Conservation (phyloP, 2,113 vertebrate genomes). For the Phoenicopterus ruber region DNA sequence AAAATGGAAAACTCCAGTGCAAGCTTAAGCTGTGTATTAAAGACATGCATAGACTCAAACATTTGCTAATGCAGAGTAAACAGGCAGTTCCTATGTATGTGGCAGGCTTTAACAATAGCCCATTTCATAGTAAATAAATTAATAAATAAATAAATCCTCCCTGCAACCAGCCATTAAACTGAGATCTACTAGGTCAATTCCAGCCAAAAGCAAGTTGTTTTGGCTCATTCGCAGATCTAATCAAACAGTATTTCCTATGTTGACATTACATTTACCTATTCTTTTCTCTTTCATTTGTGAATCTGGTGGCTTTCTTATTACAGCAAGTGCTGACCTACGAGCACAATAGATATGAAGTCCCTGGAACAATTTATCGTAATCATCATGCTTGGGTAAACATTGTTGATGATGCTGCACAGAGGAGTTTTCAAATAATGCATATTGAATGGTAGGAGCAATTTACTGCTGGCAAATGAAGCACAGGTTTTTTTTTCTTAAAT, state of each 20-base stretch:
- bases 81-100: not conserved
- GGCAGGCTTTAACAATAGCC: not conserved
- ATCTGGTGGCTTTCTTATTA: not conserved
- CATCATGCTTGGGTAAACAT: slow-evolving; percentile 7
- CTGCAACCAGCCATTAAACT: not conserved
- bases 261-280: not conserved
- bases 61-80: not conserved
- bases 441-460: not conserved
- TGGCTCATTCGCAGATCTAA: not conserved
- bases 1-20: not conserved
- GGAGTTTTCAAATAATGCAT: not conserved
- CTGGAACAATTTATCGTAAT: slow-evolving; percentile 9
- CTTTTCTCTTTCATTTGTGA: not conserved
- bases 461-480: not conserved
- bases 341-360: not conserved
- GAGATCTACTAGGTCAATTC: not conserved
- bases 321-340: not conserved
- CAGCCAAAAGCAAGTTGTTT: not conserved
- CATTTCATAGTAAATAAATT: not conserved
- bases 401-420: not conserved
- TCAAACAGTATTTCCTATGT: not conserved
- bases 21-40: not conserved
- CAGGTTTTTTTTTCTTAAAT: not conserved
- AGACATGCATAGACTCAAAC: not conserved
- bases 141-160: not conserved